Percentiles rank a stretch among this genome's conserved stretches.
These are phyloP conservation scores for Microcebus griseorufus DNA, from an alignment of 2,113 vertebrate genomes.

Conservation along the genomic window DNA sequence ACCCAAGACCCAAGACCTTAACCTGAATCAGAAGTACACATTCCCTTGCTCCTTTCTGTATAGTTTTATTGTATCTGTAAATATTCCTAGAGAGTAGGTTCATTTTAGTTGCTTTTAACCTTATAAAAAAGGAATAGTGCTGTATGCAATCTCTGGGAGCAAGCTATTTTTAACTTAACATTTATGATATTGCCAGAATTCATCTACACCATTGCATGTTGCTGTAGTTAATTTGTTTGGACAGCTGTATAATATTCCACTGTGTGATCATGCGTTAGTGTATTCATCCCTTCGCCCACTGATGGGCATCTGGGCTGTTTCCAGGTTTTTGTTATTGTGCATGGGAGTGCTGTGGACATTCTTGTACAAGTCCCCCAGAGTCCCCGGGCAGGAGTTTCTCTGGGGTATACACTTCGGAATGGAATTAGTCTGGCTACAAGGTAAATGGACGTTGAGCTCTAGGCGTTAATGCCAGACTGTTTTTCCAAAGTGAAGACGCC, in stretches of 20 bases:
- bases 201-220: not conserved
- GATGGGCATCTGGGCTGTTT: constrained; percentile 12
- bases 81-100: not conserved
- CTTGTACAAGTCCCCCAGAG: not conserved
- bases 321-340: not conserved
- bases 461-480: not conserved
- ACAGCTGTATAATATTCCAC: constrained; percentile 62
- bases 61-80: not conserved
- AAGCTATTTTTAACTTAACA: not conserved
- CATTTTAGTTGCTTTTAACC: not conserved
- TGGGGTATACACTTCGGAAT: rapidly evolving
- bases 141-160: not conserved
- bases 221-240: constrained; percentile 26
- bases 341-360: not conserved
- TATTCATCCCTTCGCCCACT: not conserved
- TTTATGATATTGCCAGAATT: not conserved
- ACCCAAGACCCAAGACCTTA: not conserved
- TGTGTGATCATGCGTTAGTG: not conserved
- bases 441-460: rapidly evolving
- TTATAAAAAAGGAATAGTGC: not conserved
- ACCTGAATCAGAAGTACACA: not conserved
- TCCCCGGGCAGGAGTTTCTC: not conserved
- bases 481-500: not conserved
- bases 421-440: not conserved
- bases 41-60: not conserved